These are phyloP conservation scores for Parotocinclus haroldoi DNA, from an alignment of 2,797 vertebrate species.

Conservation along the genomic window DNA sequence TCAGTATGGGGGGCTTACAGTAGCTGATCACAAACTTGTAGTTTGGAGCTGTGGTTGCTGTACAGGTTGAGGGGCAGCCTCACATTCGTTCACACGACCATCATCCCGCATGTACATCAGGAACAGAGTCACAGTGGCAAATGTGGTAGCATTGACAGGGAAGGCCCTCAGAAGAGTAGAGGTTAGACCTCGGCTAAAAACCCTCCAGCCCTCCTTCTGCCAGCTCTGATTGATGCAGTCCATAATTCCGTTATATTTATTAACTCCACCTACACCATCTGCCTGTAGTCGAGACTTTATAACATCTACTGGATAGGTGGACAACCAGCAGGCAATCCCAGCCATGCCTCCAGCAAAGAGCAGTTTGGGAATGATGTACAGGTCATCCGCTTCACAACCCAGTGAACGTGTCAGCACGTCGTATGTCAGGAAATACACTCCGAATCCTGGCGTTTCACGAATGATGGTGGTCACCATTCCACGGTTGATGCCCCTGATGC, in stretches of 20 bases:
- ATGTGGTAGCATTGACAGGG: conserved; percentile 92
- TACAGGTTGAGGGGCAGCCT: conserved; percentile 58
- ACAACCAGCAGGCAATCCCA: conserved; percentile 90
- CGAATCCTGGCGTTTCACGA: conserved; percentile 91
- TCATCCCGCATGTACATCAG: conserved; percentile 80
- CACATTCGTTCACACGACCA: conserved; percentile 70
- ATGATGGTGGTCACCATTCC: conserved; percentile 91
- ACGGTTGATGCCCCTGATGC: conserved; percentile 82
- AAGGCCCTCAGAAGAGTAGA: conserved; percentile 94
- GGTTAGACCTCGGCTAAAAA: conserved; percentile 90
- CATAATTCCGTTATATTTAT: conserved; percentile 80
- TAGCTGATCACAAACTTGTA: conserved; percentile 15
- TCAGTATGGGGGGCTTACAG: background rate
- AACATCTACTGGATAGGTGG: conserved; percentile 92
- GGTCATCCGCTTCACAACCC: conserved; percentile 84
- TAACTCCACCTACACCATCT: conserved; percentile 82
- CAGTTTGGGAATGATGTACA: conserved; percentile 88
- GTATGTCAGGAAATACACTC: conserved; percentile 92
- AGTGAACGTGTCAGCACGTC: conserved; percentile 84
- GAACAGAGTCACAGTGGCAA: conserved; percentile 90
- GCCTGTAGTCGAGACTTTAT: conserved; percentile 96
- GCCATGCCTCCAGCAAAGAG: conserved; percentile 91
- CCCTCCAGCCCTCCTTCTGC: conserved; percentile 82
- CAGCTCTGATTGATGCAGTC: conserved; percentile 90
- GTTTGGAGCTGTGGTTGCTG: conserved; percentile 62